Evolutionary conservation across 1,140 invertebrate species (phyloP), one percentile per base, ranked within the genome.

Genomic region (Ceratoteleas bidentatus): DNA sequence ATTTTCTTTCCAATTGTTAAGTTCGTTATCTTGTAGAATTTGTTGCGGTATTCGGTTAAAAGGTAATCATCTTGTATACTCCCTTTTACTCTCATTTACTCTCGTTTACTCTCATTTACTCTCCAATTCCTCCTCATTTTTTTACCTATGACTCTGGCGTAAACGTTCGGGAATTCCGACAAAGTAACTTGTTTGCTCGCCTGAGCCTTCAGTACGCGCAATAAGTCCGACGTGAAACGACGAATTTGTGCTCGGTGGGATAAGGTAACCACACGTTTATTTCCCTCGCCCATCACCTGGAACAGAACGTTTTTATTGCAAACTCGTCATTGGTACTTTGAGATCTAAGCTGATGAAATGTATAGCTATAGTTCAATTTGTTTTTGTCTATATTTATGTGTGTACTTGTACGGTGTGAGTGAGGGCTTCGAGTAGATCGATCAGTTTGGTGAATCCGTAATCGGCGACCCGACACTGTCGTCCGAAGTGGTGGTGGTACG

Each of bases 401-500:
- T n/a, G n/a, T 49, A 94, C 92, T 88, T 96, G 94, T 6, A 99
- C 94, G 11, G 96, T 93, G 53, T 98, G 95, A 0, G 97, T 95
- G 85, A 99, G 96, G 16, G 97, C 94, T 89, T 99, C 97, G 92
- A 99, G 96, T 6, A 99, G 90, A 87, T 99, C 98, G 15, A 96
- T 95, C 3, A 99, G 92, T 90, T 99, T 98, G 0, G 95, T 95
- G 85, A 98, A 98, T 0, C 98, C 98, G 89, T 98, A 99, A 91
- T 98, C 97, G 6, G 97, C 95, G 0, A 99, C 96, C 52, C 97
- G 94, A 86, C 97, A 97, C 89, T 99, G 98, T 78, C 96, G 94
- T 2, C 96, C 96, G 89, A 98, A 99, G 89, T 98, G 97, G 85
- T 98, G 97, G 92, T 99, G 98, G 92, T 98, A 99, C 0, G 96